Evolutionary conservation across 2,113 vertebrate genomes (phyloP), one percentile per base, ranked within the genome.

Genomic region (Bubo bubo): DNA sequence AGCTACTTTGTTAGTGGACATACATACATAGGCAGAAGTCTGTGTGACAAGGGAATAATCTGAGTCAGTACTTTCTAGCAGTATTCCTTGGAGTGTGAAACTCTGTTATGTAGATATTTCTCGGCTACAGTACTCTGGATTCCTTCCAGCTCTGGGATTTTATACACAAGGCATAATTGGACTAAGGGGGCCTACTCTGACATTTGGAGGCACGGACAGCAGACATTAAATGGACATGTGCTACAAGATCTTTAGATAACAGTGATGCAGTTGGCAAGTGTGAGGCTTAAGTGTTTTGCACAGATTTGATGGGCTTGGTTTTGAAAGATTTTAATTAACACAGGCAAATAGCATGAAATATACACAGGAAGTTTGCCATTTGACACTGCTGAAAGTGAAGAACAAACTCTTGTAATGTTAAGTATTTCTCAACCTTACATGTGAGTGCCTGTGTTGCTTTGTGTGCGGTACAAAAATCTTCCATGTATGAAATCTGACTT

Each of bases 121-220:
- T 37, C 41, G 55, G 37, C 32, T 79, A 8, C 45, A 37, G 41
- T 41, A 12, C 14, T 59, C 20, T 72, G 74, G 14, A 56, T 73
- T 80, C 34, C 52, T 74, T 89, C 58, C 24, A 47, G 15, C 23
- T 60, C 23, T 73, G 28, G 4, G 23, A 37, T 87, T 93, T 77
- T 85, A 23, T 55, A 41, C 9, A 17, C 24, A 74, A 74, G 34
- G 9, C n/a, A 6, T 50, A 50, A 41, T 7, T 67, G 50, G 19
- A 67, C 52, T 53, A 37, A 94, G 15, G 8, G 15, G 8, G 14
- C 17, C 9, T 70, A 3, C 8, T 74, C 28, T 91, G 73, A 47
- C 20, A 16, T 0, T 0, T 45, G 45, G 18, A 50, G 24, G 8
- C 75, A 41, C n/a, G 18, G 34, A 34, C 3, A 8, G 35, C 50